Percentiles rank a stretch among this genome's conserved stretches.
Conservation (phyloP, 2,888 invertebrate species). For the Scrobipalpa atriplicella region DNA sequence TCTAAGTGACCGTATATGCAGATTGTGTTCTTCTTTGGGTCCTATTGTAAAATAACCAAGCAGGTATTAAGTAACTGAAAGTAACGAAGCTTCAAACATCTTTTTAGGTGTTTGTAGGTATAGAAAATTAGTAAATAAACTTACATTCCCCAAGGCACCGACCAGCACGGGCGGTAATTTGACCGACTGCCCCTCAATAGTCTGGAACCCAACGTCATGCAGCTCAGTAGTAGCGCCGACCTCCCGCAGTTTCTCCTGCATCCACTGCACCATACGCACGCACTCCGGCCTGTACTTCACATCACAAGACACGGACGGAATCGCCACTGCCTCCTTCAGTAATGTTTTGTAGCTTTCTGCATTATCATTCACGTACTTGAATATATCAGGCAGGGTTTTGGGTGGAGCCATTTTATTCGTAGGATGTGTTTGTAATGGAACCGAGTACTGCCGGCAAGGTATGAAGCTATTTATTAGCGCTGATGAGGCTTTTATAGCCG, state of each 20-base stretch:
- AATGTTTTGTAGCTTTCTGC: slow-evolving; percentile 89
- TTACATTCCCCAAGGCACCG: slow-evolving; percentile 88
- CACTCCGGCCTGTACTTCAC: slow-evolving; percentile 91
- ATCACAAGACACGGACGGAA: slow-evolving; percentile 97
- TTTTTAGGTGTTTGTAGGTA: background rate
- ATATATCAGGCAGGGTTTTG: slow-evolving; percentile 67
- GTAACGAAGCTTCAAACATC: background rate
- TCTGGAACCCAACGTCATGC: slow-evolving; percentile 90
- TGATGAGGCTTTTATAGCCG: slow-evolving; percentile 41
- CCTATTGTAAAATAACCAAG: slow-evolving; percentile 60
- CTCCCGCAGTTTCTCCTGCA: slow-evolving; percentile 84
- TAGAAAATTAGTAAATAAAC: slow-evolving; percentile 33
- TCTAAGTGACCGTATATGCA: slow-evolving; percentile 98
- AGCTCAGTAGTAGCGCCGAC: slow-evolving; percentile 89
- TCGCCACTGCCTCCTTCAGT: slow-evolving; percentile 93
- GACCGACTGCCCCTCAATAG: slow-evolving; percentile 87
- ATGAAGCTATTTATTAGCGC: slow-evolving; percentile 29
- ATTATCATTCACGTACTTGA: slow-evolving; percentile 91
- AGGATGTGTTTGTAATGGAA: slow-evolving; percentile 42
- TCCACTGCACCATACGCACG: slow-evolving; percentile 93
- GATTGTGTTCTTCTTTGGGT: slow-evolving; percentile 94
- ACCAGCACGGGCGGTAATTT: slow-evolving; percentile 94
- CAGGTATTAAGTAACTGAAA: background rate
- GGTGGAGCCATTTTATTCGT: slow-evolving; percentile 64
- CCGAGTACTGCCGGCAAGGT: slow-evolving; percentile 28